Conservation (phyloP, 1,140 invertebrate genomes). For the Thaumatotibia leucotreta region DNA sequence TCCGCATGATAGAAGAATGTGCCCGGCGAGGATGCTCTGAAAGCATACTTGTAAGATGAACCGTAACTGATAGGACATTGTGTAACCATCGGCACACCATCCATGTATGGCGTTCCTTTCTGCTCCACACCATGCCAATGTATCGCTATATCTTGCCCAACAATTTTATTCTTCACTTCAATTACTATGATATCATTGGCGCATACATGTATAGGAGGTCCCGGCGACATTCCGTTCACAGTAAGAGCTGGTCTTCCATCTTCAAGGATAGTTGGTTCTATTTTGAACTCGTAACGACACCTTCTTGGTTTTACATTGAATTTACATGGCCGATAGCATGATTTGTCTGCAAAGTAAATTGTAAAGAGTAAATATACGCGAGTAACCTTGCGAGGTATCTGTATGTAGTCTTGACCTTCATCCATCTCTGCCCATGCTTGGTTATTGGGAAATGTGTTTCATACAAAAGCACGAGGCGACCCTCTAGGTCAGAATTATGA, state of each 20-base stretch:
- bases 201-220: slow-evolving; percentile 90
- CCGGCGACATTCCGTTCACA: slow-evolving; percentile 88
- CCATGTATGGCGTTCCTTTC: slow-evolving; percentile 85
- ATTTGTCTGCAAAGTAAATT: slow-evolving; percentile 56
- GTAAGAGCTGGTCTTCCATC: slow-evolving; percentile 70
- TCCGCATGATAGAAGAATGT: slow-evolving; percentile 85
- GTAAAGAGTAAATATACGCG: background rate
- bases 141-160: slow-evolving; percentile 81
- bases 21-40: slow-evolving; percentile 80
- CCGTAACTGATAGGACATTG: slow-evolving; percentile 87
- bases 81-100: slow-evolving; percentile 86
- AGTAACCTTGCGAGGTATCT: background rate
- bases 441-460: background rate
- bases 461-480: background rate
- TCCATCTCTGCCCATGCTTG: background rate
- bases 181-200: slow-evolving; percentile 89
- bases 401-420: slow-evolving; percentile 7
- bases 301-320: slow-evolving; percentile 67
- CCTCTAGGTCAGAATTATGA: too few species aligned
- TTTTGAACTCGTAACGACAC: slow-evolving; percentile 60
- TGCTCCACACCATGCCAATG: slow-evolving; percentile 89
- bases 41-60: slow-evolving; percentile 86
- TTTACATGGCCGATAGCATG: slow-evolving; percentile 70
- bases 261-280: slow-evolving; percentile 44
- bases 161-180: slow-evolving; percentile 85